Evolutionary conservation across 2,888 invertebrate genomes (phyloP).

Genomic region (Uropetala carovei): DNA sequence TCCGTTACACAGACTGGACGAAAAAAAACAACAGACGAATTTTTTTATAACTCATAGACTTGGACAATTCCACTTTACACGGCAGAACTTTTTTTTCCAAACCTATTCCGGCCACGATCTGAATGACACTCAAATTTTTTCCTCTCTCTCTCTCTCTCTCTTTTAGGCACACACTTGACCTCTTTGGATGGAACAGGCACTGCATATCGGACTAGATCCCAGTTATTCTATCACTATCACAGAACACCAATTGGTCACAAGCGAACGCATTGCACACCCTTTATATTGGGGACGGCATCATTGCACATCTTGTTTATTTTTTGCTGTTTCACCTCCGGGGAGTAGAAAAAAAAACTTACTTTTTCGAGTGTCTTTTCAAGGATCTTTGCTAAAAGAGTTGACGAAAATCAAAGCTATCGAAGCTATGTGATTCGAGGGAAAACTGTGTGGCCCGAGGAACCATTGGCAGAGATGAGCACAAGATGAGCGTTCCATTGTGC

Average conservation of each 20-base stretch:
- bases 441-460: not conserved
- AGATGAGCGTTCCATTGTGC: constrained; percentile 58
- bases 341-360: constrained; percentile 29
- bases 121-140: constrained; percentile 13
- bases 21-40: not conserved
- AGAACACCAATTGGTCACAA: constrained; percentile 63
- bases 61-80: constrained; percentile 35
- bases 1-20: not conserved
- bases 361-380: not conserved
- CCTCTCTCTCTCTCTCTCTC: not conserved
- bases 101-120: constrained; percentile 17
- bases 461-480: constrained; percentile 31
- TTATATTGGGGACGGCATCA: constrained; percentile 51
- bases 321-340: constrained; percentile 23
- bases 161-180: constrained; percentile 52
- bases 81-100: constrained; percentile 27
- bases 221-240: constrained; percentile 56
- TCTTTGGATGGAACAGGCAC: constrained; percentile 63
- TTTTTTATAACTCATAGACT: not conserved
- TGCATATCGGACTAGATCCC: constrained; percentile 60
- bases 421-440: not conserved
- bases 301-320: constrained; percentile 45
- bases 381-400: constrained; percentile 11
- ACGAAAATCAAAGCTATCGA: constrained; percentile 8
- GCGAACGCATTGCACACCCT: constrained; percentile 60